Evolutionary conservation across 2,113 vertebrate genomes (phyloP), one percentile per base, ranked within the genome.

Genomic region (Tenebrosternarchus preto): DNA sequence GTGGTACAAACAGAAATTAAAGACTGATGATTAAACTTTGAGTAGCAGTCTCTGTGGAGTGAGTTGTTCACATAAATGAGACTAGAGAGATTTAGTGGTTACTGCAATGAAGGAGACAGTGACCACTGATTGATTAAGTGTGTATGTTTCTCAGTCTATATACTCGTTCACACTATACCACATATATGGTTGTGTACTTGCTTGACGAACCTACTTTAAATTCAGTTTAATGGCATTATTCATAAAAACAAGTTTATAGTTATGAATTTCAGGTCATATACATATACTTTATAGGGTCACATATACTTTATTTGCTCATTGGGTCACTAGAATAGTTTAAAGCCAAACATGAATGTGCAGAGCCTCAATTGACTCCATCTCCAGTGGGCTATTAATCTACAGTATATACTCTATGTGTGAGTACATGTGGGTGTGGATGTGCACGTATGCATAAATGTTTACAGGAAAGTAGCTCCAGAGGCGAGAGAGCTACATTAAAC

Each of bases 121-220:
- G 29, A 31, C 63, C 8, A 50, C 43, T 50, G 43, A 50, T 12
- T 66, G 27, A 2, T 36, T 68, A 39, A 20, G 9, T 61, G 25
- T 71, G 25, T 71, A 61, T 22, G 24, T 31, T 79, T 78, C 20
- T 36, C 24, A 60, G 36, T 46, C 46, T 16, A 79, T 39, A 31
- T 15, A 50, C 43, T 50, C 12, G 12, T 50, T 79, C 43, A 79
- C 59, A 71, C 56, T 61, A 71, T 25, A 29, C 25, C 77, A 63
- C 24, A 29, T 72, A 50, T 50, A 50, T 50, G 8, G 1, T 12
- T 15, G 43, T 15, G 43, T 50, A 15, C 9, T 50, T 50, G 8
- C 11, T 15, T 50, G 43, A 50, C 6, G 20, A 68, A 68, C 7
- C 31, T 68, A 22, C 33, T 66, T 66, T 33, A 0, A 66, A 33